phyloP scores from a whole-genome alignment of 2,888 invertebrate genomes.

The Neoscelio sp. region DNA sequence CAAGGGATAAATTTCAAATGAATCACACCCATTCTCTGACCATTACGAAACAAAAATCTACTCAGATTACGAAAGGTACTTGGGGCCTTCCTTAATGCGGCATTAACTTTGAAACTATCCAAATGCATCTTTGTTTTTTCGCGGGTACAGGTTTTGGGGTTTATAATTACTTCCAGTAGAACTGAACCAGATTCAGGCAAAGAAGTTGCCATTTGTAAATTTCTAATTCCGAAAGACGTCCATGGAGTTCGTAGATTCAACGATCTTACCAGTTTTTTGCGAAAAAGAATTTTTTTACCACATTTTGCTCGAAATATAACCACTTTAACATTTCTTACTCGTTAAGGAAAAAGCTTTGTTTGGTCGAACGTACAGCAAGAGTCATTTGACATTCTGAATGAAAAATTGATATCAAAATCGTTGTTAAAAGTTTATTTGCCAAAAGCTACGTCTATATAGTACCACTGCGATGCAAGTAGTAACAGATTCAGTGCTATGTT shows the following conservation, averaged over 20 bases:
- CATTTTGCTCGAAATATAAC: neutral
- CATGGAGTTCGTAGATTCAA: constrained; percentile 34
- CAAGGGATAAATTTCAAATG: no score
- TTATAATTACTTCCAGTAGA: no score
- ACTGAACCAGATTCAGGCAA: no score
- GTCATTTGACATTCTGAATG: constrained; percentile 24
- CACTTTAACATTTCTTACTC: neutral
- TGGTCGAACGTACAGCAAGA: neutral
- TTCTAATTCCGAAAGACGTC: no score
- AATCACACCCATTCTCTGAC: no score
- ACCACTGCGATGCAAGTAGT: constrained; percentile 22
- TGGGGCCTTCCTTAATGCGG: no score
- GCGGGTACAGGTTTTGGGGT: no score
- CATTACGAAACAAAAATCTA: no score
- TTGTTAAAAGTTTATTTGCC: constrained; percentile 10
- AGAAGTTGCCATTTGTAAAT: no score
- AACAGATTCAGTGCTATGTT: constrained; percentile 4
- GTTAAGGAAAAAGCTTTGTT: neutral
- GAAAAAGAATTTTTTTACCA: constrained; percentile 17
- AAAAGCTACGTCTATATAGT: constrained; percentile 11
- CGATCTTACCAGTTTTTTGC: constrained; percentile 46
- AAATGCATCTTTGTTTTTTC: no score
- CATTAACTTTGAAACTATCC: no score
- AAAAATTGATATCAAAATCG: neutral
- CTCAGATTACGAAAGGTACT: no score